These are phyloP conservation scores for Ips nitidus DNA, from an alignment of 1,140 invertebrate species.

Conservation along the genomic window DNA sequence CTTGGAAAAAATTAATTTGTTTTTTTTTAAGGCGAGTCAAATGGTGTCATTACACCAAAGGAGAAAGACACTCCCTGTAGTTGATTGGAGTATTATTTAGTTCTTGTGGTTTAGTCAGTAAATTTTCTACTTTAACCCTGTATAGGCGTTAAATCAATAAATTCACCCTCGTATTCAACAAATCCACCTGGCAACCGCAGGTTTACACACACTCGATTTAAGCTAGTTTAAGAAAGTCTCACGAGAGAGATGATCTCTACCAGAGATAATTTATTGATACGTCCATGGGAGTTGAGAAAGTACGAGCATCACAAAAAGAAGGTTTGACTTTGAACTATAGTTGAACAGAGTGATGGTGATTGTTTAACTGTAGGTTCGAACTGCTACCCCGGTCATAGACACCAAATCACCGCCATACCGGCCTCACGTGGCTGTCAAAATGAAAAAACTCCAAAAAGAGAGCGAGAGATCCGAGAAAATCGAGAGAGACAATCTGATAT, in stretches of 20 bases:
- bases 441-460: slow-evolving; percentile 62
- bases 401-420: slow-evolving; percentile 53
- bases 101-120: no score
- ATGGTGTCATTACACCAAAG: no score
- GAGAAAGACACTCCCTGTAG: no score
- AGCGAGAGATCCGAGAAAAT: slow-evolving; percentile 57
- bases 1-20: no score
- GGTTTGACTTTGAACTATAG: slow-evolving; percentile 43
- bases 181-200: slow-evolving; percentile 13
- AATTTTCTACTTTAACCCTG: no score
- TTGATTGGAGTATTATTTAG: no score
- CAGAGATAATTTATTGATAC: slow-evolving; percentile 55
- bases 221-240: neutral
- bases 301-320: slow-evolving; percentile 57
- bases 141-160: neutral
- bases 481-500: slow-evolving; percentile 58
- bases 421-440: slow-evolving; percentile 58
- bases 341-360: neutral
- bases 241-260: slow-evolving; percentile 55
- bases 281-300: slow-evolving; percentile 56
- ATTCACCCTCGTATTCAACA: neutral
- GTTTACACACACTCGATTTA: slow-evolving; percentile 11
- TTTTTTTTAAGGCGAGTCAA: no score
- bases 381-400: slow-evolving; percentile 61
- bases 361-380: slow-evolving; percentile 53